Conservation (phyloP, 2,888 invertebrate genomes). For the Drosophila antonietae region DNA sequence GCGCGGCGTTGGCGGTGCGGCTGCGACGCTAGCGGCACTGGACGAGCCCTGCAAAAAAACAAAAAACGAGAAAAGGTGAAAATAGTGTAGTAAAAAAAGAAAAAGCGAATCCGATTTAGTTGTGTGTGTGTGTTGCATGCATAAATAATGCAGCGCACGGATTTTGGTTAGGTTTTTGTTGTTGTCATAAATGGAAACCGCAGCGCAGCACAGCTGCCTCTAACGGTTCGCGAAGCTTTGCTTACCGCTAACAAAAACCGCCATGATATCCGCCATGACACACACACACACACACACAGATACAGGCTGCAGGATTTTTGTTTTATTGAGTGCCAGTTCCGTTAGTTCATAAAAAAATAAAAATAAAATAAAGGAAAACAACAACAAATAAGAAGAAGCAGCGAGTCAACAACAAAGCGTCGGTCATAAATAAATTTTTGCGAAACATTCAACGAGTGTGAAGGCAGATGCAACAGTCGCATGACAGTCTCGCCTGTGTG, state of each 20-base stretch:
- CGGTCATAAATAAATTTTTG: slow-evolving; percentile 48
- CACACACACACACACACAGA: slow-evolving; percentile 7
- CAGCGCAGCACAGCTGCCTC: slow-evolving; percentile 58
- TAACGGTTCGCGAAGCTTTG: slow-evolving; percentile 53
- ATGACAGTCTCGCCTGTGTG: not conserved
- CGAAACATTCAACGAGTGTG: slow-evolving; percentile 11
- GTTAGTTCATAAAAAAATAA: slow-evolving; percentile 31
- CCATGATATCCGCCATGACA: slow-evolving; percentile 58
- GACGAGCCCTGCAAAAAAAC: slow-evolving; percentile 61
- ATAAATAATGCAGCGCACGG: slow-evolving; percentile 55
- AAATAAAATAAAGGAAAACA: not conserved
- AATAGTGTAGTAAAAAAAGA: slow-evolving; percentile 1
- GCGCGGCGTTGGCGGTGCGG: slow-evolving; percentile 82
- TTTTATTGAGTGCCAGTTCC: slow-evolving; percentile 63
- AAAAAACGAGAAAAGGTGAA: not conserved
- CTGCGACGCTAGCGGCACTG: slow-evolving; percentile 81
- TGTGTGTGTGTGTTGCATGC: slow-evolving; percentile 32
- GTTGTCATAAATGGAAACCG: slow-evolving; percentile 62
- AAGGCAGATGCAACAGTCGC: slow-evolving; percentile 33
- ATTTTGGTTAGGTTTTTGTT: slow-evolving; percentile 22
- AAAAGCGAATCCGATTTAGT: not conserved
- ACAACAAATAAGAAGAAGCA: not conserved
- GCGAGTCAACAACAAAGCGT: slow-evolving; percentile 22
- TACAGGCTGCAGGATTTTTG: slow-evolving; percentile 23
- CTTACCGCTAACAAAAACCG: slow-evolving; percentile 62